Evolutionary conservation across 2,797 vertebrate species (phyloP), one percentile per base, ranked within the genome.

Genomic region (Acridotheres tristis): DNA sequence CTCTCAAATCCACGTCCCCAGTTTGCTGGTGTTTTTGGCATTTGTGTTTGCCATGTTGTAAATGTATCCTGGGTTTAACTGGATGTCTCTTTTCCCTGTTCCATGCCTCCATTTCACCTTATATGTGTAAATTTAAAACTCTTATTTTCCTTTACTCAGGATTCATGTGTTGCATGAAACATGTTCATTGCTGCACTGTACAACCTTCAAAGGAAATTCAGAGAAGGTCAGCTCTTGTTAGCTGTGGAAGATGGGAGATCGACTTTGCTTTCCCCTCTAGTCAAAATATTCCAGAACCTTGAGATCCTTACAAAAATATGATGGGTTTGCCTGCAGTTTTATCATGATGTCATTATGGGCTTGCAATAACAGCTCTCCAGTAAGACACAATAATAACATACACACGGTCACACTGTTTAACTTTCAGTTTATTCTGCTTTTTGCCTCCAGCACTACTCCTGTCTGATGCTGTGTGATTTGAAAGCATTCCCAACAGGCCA

Each of bases 231-330:
- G 32, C 55, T 90, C 85, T 94, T 87, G 48, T 88, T 90, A 93
- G 22, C 68, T 73, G 54, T 75, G 63, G 63, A 75, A 86, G 85
- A 51, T 62, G 42, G 62, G 34, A 90, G 86, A 90, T 36, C 0
- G 5, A 55, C 48, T 93, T 89, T 86, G 38, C 79, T 83, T 65
- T 81, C 53, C 26, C 32, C 63, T 89, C 63, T 82, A 97, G 97
- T 96, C 97, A 97, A 97, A 98, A 97, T 97, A 97, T 84, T 73
- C 59, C 80, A 6, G 68, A 79, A 51, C 48, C 67, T 25, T 59
- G 85, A 96, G 86, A 78, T 72, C 58, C 87, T 95, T 93, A 95
- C 81, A 93, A 95, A 95, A 94, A 90, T 51, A 88, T 19, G 88
- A 75, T 80, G 79, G 4, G 0, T 81, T 96, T 96, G 93, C 85